These are phyloP conservation scores for Paracanthobrama guichenoti DNA, from an alignment of 2,113 vertebrate species.

Conservation along the genomic window DNA sequence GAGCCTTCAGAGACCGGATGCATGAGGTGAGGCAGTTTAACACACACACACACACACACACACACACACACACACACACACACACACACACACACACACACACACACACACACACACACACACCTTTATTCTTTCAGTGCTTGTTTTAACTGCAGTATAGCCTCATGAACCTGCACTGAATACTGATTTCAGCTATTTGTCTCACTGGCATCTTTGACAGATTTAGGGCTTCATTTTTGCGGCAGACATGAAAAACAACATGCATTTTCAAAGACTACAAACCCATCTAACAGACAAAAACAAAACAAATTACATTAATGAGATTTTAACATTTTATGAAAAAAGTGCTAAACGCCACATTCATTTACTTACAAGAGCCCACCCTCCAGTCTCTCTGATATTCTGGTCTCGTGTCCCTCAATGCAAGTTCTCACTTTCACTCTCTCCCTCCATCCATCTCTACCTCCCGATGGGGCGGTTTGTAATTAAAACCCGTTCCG, in stretches of 20 bases:
- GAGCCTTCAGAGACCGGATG: background rate
- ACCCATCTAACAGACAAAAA: background rate
- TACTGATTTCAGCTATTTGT: conserved; percentile 15
- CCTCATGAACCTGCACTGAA: conserved; percentile 1
- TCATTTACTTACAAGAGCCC: too few relatives aligned
- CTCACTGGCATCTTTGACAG: background rate
- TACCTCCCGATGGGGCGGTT: background rate
- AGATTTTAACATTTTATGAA: background rate
- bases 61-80: background rate
- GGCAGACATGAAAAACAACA: background rate
- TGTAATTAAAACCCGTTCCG: conserved; percentile 36
- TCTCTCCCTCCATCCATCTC: conserved; percentile 13
- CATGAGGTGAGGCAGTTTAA: background rate
- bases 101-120: conserved; percentile 2
- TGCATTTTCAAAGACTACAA: background rate
- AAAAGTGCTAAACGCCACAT: background rate
- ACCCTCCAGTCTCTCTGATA: conserved; percentile 1
- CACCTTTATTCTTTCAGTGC: background rate
- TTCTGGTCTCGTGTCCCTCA: background rate
- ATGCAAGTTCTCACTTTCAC: background rate
- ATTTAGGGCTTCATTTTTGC: background rate
- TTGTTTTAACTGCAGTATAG: conserved; percentile 1
- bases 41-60: conserved; percentile 1
- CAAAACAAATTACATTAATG: background rate
- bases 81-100: background rate